Base-by-base conservation (phyloP, 2,113 vertebrate genomes). In the Sitta europaea region DNA sequence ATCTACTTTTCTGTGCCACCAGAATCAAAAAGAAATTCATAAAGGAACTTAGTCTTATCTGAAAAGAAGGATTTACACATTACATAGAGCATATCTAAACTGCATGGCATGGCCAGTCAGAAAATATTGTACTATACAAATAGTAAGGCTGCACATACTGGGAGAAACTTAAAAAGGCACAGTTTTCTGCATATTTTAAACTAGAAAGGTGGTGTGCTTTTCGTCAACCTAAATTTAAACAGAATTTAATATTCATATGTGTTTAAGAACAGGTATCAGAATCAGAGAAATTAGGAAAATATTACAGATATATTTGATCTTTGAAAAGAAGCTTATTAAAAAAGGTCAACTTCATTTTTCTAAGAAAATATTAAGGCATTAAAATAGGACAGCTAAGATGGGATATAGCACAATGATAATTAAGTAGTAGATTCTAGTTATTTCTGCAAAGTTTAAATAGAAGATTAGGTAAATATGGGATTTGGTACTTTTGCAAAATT, bases 281-380 rank as follows among this genome's bases (percentile, higher is more conserved):
- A 35, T 73, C 63, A 31, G 50, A 81, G 51, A 86, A 84, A 80
- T 0, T 58, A 51, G 83, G 38, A 79, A 93, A 94, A 85, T 63
- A 59, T 61, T 73, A 76, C 12, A 91, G 62, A 51, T 57, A 20
- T 62, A 83, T 77, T 86, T 90, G 76, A 57, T 87, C 57, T 86
- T 91, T 68, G 40, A 61, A 78, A 86, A 89, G 36, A 88, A 88
- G 21, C 55, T 65, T 92, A 86, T 92, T 95, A 75, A 71, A 92
- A 90, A 81, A 28, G 40, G 76, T 88, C 83, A 94, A 40, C 11
- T 96, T 86, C 38, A 92, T 95, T 86, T 90, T 54, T 80, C 35
- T 84, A 81, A 90, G 82, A 94, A 93, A 94, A 96, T 83, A 93
- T 83, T 90, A 85, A 88, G 73, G 16, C 7, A 55, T 86, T 53